phyloP scores from a whole-genome alignment of 2,888 invertebrate genomes.

The Chymomyza procnemis region DNA sequence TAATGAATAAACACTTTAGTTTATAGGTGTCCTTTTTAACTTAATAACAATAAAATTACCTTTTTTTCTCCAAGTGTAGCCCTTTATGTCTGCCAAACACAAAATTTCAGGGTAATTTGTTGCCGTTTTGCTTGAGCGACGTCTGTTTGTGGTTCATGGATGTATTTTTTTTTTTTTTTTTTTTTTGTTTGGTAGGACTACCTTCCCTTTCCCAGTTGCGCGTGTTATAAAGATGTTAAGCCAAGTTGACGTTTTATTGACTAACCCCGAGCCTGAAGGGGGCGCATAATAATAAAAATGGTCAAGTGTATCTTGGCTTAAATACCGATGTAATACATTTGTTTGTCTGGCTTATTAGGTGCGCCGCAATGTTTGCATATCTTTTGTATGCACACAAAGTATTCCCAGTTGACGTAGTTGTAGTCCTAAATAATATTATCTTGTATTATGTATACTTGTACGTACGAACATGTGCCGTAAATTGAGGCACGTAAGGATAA shows the following conservation, averaged over 20 bases:
- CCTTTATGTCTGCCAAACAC: slow-evolving; percentile 24
- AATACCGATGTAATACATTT: not conserved
- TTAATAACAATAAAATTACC: no score
- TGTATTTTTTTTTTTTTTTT: no score
- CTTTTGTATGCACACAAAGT: not conserved
- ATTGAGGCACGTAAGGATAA: slow-evolving; percentile 16
- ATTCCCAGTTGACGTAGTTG: not conserved
- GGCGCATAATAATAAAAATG: not conserved
- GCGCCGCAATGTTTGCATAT: slow-evolving; percentile 40
- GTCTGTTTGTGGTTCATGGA: slow-evolving; percentile 13
- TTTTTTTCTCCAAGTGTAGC: not conserved
- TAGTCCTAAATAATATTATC: not conserved
- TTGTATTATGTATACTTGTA: not conserved
- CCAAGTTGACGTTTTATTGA: slow-evolving; percentile 33
- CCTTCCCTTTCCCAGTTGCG: slow-evolving; percentile 42
- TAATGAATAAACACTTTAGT: no score
- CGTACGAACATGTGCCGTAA: slow-evolving; percentile 43
- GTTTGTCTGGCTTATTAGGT: slow-evolving; percentile 27
- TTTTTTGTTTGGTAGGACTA: slow-evolving; percentile 23
- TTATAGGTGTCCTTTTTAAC: no score
- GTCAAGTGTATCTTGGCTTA: not conserved
- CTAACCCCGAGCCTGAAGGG: slow-evolving; percentile 13
- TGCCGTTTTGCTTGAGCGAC: slow-evolving; percentile 34
- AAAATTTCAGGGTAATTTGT: slow-evolving; percentile 65
- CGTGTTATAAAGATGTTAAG: slow-evolving; percentile 69